Percentiles rank a stretch among this genome's conserved stretches.
Evolutionary conservation across 2,113 vertebrate species (phyloP).

Genomic region (Phycodurus eques): DNA sequence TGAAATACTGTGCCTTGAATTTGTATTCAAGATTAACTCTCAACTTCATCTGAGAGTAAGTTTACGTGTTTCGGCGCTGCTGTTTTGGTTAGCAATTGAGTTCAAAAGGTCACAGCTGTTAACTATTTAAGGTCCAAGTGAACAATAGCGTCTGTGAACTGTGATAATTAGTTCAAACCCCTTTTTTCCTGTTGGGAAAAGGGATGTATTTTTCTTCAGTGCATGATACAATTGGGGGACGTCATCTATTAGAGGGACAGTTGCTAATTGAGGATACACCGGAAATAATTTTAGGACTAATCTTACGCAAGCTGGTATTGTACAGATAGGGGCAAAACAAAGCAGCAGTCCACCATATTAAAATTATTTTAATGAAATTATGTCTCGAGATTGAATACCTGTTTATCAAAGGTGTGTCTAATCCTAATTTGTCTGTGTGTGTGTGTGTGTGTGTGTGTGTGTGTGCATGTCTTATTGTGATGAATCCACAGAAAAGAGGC

Average conservation of each 20-base stretch:
- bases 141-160: neutral
- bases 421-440: neutral
- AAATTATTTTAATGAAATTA: neutral
- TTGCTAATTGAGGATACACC: neutral
- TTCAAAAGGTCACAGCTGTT: neutral
- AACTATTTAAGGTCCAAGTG: neutral
- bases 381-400: neutral
- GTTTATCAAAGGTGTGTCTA: neutral
- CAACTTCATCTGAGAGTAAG: neutral
- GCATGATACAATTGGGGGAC: neutral
- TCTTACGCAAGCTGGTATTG: neutral
- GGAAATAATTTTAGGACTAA: neutral
- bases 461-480: conserved; percentile 36
- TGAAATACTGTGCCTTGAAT: neutral
- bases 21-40: neutral
- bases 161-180: neutral
- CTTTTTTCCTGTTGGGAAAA: neutral
- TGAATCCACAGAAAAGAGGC: conserved; percentile 62
- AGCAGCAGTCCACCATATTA: neutral
- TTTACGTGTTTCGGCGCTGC: neutral
- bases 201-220: neutral
- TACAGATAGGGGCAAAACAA: neutral
- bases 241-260: neutral
- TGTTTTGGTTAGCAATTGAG: neutral
- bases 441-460: neutral